Evolutionary conservation across 2,113 vertebrate genomes (phyloP), one percentile per base, ranked within the genome.

Genomic region (Elgaria multicarinata): DNA sequence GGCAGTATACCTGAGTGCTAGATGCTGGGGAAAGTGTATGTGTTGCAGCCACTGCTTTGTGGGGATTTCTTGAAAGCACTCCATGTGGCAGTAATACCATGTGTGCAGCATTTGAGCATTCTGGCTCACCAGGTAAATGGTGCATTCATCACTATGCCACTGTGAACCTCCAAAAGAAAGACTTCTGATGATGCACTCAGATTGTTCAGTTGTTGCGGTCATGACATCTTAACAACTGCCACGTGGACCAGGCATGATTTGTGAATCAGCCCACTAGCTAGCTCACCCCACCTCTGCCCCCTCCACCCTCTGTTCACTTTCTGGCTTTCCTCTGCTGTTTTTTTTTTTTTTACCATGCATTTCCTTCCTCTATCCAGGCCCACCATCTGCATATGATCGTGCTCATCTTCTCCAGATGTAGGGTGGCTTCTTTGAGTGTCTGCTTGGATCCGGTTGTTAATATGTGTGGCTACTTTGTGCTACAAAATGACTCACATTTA

Each of bases 401-500:
- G 0, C 46, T 66, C 3, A 0, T 86, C 7, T 31, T 44, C 87
- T 58, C 66, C 1, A 77, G 0, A 1, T 71, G 58, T 0, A 3
- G 18, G 26, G 18, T 53, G 78, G 39, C 67, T 72, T 90, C 24
- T 0, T 67, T 26, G 28, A 44, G 85, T 74, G 26, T 86, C 75
- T 28, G 50, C 46, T 46, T 16, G 58, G 83, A 39, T 86, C 88
- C 62, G 6, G 0, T 5, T 0, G 22, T 2, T 13, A 79, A 69
- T 18, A 62, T 55, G 26, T 44, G 31, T 0, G 0, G 72, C 66
- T 3, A 1, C 71, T 16, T 0, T 2, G 4, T 0, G 67, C 67
- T 24, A 91, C 50, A 42, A n/a, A 5, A 69, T 58, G 42, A 10
- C 7, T 90, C 62, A 69, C 74, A n/a, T 81, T 82, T 55, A 58